Percentiles rank a stretch among this genome's conserved stretches.
Conservation (phyloP, 2,113 vertebrate species). For the Centropristis striata region DNA sequence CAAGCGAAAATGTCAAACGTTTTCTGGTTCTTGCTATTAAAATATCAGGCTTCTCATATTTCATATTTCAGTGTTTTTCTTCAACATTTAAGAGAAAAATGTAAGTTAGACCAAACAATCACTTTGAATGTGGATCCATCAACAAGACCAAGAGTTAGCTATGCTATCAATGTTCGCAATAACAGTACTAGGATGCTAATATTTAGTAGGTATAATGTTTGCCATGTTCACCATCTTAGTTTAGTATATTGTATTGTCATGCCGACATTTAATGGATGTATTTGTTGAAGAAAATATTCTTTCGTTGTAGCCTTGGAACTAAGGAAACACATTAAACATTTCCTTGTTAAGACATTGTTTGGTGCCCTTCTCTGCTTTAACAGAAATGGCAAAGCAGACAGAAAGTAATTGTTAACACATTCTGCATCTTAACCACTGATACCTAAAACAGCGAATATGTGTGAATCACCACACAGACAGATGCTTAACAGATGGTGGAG, state of each 20-base stretch:
- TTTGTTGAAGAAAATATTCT: neutral
- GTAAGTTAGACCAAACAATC: neutral
- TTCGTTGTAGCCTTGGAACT: too few species aligned
- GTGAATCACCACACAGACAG: conserved; percentile 64
- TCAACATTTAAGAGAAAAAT: too few species aligned
- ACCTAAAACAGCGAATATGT: conserved; percentile 43
- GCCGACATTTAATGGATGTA: neutral
- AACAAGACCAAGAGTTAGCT: neutral
- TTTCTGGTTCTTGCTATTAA: neutral
- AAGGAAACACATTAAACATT: neutral
- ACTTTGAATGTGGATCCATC: neutral
- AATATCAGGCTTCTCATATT: neutral
- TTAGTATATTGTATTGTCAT: neutral
- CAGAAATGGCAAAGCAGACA: neutral
- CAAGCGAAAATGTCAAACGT: neutral
- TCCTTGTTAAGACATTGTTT: conserved; percentile 6
- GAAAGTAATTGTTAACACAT: conserved; percentile 43
- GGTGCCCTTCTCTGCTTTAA: neutral
- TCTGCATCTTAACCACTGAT: conserved; percentile 39
- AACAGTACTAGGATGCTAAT: neutral
- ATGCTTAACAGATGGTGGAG: conserved; percentile 73
- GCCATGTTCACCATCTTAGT: neutral
- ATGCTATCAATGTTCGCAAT: too few species aligned
- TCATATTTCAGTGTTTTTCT: neutral
- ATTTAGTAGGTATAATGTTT: neutral